Percentiles rank a stretch among this genome's conserved stretches.
phyloP scores from a whole-genome alignment of 2,888 invertebrate genomes.

The Eulithis prunata region DNA sequence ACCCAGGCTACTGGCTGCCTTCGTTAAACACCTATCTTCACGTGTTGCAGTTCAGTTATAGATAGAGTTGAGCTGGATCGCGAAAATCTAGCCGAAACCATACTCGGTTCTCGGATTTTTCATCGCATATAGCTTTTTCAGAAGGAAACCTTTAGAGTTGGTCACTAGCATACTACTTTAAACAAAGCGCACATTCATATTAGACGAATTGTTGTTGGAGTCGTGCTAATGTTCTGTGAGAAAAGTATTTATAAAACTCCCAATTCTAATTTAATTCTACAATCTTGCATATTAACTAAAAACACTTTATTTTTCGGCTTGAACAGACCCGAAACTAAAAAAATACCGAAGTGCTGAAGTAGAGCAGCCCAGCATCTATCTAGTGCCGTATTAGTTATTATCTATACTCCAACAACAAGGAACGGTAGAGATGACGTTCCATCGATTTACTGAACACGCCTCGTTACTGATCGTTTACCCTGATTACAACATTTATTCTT shows the following conservation, averaged over 20 bases:
- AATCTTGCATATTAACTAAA: too few relatives aligned
- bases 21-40: slow-evolving; percentile 69
- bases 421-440: slow-evolving; percentile 57
- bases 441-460: slow-evolving; percentile 59
- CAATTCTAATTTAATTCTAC: neutral
- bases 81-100: neutral
- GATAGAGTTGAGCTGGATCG: slow-evolving; percentile 18
- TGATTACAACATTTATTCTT: slow-evolving; percentile 60
- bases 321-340: neutral
- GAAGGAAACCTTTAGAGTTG: too few relatives aligned
- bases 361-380: slow-evolving; percentile 40
- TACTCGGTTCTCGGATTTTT: neutral
- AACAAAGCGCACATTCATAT: too few relatives aligned
- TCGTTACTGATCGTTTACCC: slow-evolving; percentile 62
- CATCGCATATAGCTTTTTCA: neutral
- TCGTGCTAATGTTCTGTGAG: neutral
- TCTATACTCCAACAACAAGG: slow-evolving; percentile 57
- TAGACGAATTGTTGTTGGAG: neutral
- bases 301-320: too few relatives aligned
- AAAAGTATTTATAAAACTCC: neutral
- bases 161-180: too few relatives aligned
- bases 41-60: slow-evolving; percentile 55
- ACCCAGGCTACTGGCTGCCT: slow-evolving; percentile 61
- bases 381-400: slow-evolving; percentile 66
- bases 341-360: neutral